Conservation (phyloP, 2,888 invertebrate genomes). For the Gymnosoma rotundatum region DNA sequence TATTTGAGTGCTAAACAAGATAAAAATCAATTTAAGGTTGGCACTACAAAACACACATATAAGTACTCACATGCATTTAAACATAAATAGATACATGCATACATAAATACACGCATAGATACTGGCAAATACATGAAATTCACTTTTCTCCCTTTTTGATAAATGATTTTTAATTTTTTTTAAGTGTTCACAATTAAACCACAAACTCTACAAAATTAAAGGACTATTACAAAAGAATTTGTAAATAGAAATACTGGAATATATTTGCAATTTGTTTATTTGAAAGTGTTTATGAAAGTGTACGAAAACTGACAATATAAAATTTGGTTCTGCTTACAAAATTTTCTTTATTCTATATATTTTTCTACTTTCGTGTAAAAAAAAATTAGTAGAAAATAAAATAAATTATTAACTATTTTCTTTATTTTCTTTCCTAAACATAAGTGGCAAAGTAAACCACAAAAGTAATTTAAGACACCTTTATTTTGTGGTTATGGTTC, state of each 20-base stretch:
- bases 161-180: constrained; percentile 34
- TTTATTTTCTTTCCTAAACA: neutral
- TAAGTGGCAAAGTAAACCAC: constrained; percentile 34
- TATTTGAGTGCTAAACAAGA: constrained; percentile 13
- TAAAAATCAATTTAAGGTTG: constrained; percentile 24
- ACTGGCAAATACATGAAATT: neutral
- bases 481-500: constrained; percentile 43
- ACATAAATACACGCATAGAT: neutral
- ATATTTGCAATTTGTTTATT: constrained; percentile 21
- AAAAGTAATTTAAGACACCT: constrained; percentile 58
- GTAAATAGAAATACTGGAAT: constrained; percentile 12
- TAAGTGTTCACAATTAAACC: constrained; percentile 58
- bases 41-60: neutral
- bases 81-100: neutral
- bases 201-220: constrained; percentile 44
- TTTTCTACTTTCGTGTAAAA: neutral
- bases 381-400: neutral
- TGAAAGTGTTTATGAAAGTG: neutral
- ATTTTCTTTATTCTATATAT: neutral
- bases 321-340: neutral
- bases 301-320: neutral
- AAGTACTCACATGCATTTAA: neutral
- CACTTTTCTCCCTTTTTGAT: neutral
- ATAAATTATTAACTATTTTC: neutral
- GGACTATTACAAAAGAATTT: constrained; percentile 46